Evolutionary conservation across 2,888 invertebrate genomes (phyloP), one percentile per base, ranked within the genome.

Genomic region (Siphonodentalium dalli): DNA sequence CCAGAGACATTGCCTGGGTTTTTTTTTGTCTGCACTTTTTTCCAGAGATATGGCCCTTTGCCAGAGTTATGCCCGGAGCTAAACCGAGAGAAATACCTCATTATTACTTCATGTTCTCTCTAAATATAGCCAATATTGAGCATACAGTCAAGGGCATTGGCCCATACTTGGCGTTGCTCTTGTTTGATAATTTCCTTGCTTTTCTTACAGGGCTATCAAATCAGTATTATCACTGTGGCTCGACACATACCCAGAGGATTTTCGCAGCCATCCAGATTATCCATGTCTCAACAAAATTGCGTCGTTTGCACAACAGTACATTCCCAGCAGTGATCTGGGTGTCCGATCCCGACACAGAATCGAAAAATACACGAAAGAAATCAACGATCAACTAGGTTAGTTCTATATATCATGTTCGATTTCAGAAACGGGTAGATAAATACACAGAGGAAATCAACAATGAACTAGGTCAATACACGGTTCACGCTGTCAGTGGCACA

Each of bases 201-300:
- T 44, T 8, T 43, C n/a, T 58, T 57, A 26, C 61, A 82, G 81
- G 50, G 77, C 81, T 3, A 69, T 83, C 27, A 74, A 79, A 48
- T 80, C 80, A 27, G 79, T 84, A 35, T 86, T 98, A 66, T 93
- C 94, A 79, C 94, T 97, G 38, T 99, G 99, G 99, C 83, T 99
- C 78, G 97, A 98, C 84, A 91, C 92, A 54, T 98, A 95, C 82
- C 93, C 95, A 34, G 96, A 97, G 83, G 99, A 99, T 84, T 91
- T 92, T 83, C 87, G 89, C 58, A 90, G 91, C 68, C 86, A 90
- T 33, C 91, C 92, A 42, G 87, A 87, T 74, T 90, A 91, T 80
- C 86, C 89, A 43, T 88, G 90, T 71, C 88, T 98, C 73, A 87
- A 88, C 62, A 88, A 90, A 82, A 87, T 98, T 68, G 87, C 93